Evolutionary conservation across 2,113 vertebrate species (phyloP).

Genomic region (Heterocephalus glaber): DNA sequence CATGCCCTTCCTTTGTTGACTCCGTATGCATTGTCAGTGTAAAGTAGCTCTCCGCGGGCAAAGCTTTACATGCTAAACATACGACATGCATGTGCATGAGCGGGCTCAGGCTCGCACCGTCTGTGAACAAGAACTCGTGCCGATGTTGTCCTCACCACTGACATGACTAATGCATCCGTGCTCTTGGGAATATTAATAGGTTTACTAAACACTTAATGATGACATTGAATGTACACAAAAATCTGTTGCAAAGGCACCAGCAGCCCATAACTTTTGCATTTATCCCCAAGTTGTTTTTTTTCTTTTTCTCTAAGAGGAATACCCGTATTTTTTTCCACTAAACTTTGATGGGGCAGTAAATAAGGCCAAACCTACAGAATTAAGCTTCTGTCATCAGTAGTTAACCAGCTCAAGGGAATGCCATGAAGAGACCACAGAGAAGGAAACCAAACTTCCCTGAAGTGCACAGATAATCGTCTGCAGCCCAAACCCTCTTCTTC

Average conservation of each 20-base stretch:
- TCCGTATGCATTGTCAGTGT: conserved; percentile 79
- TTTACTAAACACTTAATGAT: neutral
- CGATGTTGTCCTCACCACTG: conserved; percentile 66
- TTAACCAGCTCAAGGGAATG: conserved; percentile 17
- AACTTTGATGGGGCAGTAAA: conserved; percentile 26
- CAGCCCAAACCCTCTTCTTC: conserved; percentile 85
- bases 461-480: conserved; percentile 83
- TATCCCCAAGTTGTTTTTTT: conserved; percentile 53
- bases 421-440: conserved; percentile 22
- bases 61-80: conserved; percentile 79
- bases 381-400: neutral
- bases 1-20: conserved; percentile 89
- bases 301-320: conserved; percentile 64
- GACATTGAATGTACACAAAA: neutral
- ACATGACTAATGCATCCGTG: conserved; percentile 54
- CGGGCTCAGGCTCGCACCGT: conserved; percentile 13
- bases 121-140: conserved; percentile 68
- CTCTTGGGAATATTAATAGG: conserved; percentile 63
- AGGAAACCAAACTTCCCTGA: conserved; percentile 62
- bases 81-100: conserved; percentile 87
- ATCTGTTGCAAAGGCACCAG: neutral
- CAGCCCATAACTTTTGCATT: conserved; percentile 48
- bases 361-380: neutral
- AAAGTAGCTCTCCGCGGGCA: conserved; percentile 81
- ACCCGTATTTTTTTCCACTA: conserved; percentile 65